These are phyloP conservation scores for Microctenopoma stevenorrisi DNA, from an alignment of 2,797 vertebrate genomes.

Conservation along the genomic window DNA sequence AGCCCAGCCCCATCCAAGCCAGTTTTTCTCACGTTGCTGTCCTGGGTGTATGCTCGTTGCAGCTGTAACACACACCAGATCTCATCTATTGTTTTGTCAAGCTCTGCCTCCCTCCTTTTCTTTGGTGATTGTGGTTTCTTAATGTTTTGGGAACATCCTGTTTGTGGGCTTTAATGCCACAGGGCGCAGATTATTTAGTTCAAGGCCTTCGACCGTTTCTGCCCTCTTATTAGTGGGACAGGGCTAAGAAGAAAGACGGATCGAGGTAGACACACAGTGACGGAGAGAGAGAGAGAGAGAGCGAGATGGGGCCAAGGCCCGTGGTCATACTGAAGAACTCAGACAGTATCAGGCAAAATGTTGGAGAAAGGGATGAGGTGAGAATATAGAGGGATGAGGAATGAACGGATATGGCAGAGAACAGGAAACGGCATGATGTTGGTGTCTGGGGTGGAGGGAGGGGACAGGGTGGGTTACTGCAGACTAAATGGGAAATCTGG, in stretches of 20 bases:
- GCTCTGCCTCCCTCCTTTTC: conserved; percentile 47
- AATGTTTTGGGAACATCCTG: conserved; percentile 78
- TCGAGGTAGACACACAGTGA: not conserved
- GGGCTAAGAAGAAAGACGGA: conserved; percentile 25
- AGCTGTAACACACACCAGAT: conserved; percentile 35
- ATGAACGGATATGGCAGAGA: conserved; percentile 2
- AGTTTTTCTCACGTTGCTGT: conserved; percentile 38
- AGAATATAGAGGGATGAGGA: conserved; percentile 28
- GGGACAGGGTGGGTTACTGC: conserved; percentile 27
- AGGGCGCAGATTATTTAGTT: conserved; percentile 62
- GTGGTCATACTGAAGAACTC: conserved; percentile 2
- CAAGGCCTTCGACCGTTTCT: conserved; percentile 48
- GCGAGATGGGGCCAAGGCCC: not conserved
- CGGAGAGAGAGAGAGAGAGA: not conserved
- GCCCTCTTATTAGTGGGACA: conserved; percentile 62
- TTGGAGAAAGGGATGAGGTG: conserved; percentile 27
- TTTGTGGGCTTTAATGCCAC: conserved; percentile 64
- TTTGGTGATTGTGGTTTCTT: conserved; percentile 66
- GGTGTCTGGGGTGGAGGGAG: conserved; percentile 26
- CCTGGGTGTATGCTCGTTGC: conserved; percentile 27
- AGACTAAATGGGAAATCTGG: conserved; percentile 65
- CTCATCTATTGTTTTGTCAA: conserved; percentile 59
- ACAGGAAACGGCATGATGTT: conserved; percentile 43
- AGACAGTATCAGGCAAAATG: conserved; percentile 3
- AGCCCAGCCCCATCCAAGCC: conserved; percentile 13